Percentiles rank a stretch among this genome's conserved stretches.
Conservation (phyloP, 2,113 vertebrate genomes). For the Isichthys henryi region DNA sequence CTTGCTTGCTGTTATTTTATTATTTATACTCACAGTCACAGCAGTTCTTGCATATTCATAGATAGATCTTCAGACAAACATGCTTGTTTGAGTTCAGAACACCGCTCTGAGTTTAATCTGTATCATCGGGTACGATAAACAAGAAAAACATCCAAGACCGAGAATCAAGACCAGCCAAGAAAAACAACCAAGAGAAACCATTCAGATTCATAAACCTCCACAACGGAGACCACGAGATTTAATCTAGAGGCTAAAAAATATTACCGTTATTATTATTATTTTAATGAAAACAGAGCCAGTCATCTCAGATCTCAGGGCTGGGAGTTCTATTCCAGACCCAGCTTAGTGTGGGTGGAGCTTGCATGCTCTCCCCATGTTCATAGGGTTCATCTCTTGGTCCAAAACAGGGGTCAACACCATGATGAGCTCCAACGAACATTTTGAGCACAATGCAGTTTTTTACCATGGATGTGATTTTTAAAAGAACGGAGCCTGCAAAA, state of each 20-base stretch:
- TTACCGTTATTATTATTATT: not conserved
- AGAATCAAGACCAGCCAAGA: not conserved
- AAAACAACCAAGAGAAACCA: not conserved
- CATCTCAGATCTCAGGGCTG: not conserved
- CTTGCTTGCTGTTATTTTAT: not conserved
- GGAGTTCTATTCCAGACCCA: not conserved
- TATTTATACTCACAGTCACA: not conserved
- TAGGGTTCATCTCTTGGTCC: not conserved
- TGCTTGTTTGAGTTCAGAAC: not conserved
- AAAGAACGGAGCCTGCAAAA: not conserved
- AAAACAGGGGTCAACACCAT: not conserved
- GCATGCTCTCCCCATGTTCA: not conserved
- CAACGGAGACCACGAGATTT: not conserved
- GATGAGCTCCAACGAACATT: not conserved
- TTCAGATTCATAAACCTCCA: not conserved
- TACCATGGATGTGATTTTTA: not conserved
- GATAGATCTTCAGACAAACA: not conserved
- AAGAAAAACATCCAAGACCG: not conserved
- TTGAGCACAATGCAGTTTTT: not conserved
- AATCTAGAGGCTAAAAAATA: not conserved
- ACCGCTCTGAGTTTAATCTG: not conserved
- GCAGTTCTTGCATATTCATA: not conserved
- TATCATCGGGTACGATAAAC: not conserved
- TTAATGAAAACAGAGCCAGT: not conserved
- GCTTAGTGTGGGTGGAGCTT: not conserved